phyloP scores from a whole-genome alignment of 2,113 vertebrate species.

The Neodon shergylaensis region DNA sequence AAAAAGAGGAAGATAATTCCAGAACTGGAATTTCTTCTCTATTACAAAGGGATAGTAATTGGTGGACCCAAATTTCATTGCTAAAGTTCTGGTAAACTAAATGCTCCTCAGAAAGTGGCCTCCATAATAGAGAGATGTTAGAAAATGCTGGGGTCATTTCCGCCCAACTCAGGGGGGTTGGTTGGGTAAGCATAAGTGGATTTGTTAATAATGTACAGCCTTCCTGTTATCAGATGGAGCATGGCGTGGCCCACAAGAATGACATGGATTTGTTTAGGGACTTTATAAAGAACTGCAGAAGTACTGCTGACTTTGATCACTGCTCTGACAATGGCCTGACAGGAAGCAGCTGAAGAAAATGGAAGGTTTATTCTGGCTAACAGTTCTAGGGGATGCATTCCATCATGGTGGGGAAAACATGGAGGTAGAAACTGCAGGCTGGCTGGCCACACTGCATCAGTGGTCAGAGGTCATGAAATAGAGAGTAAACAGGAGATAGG shows the following conservation, averaged over 20 bases:
- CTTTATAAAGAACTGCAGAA: neutral
- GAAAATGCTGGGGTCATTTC: neutral
- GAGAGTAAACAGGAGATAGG: neutral
- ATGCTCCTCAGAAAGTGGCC: neutral
- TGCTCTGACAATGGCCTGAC: neutral
- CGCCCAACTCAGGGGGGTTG: neutral
- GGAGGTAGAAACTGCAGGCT: neutral
- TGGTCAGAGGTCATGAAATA: neutral
- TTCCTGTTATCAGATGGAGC: neutral
- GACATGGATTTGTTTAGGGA: neutral
- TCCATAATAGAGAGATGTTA: fast-evolving
- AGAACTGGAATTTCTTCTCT: neutral
- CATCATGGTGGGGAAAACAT: neutral
- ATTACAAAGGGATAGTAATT: neutral
- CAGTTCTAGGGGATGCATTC: neutral
- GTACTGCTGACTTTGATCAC: neutral
- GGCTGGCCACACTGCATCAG: neutral
- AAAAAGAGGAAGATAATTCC: neutral
- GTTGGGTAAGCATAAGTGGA: neutral
- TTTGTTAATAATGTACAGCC: neutral
- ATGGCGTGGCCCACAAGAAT: neutral
- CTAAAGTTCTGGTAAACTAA: neutral
- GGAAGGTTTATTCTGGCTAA: neutral
- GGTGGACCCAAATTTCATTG: neutral
- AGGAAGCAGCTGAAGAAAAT: neutral